Percentiles rank a stretch among this genome's conserved stretches.
These are phyloP conservation scores for Ovis canadensis DNA, from an alignment of 2,113 vertebrate genomes.

Conservation along the genomic window DNA sequence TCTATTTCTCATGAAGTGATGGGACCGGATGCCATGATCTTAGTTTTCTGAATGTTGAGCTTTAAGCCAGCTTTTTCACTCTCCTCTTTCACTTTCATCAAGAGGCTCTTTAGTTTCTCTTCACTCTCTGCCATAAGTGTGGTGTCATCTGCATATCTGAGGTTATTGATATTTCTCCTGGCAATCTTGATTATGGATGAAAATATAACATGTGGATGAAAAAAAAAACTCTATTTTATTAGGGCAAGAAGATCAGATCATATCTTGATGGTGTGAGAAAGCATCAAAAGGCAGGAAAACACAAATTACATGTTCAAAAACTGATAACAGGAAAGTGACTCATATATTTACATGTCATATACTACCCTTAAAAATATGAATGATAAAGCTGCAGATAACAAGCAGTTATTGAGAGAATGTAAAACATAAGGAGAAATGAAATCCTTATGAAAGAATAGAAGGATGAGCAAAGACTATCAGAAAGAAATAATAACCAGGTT, in stretches of 20 bases:
- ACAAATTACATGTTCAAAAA: not conserved
- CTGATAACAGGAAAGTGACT: not conserved
- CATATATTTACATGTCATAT: not conserved
- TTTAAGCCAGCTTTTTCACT: not conserved
- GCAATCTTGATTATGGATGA: not conserved
- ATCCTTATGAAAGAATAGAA: not conserved
- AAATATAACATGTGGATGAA: not conserved
- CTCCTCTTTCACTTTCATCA: not conserved
- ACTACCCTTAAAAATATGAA: not conserved
- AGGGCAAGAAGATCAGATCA: not conserved
- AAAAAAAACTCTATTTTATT: not conserved
- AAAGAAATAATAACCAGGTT: not conserved
- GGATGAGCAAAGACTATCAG: not conserved
- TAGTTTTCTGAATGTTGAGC: not conserved
- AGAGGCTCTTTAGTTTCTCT: not conserved
- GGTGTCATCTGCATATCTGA: not conserved
- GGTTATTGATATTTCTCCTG: not conserved
- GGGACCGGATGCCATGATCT: fast-evolving
- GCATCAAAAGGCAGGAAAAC: not conserved
- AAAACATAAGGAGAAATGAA: not conserved
- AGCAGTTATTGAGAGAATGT: not conserved
- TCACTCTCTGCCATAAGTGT: not conserved
- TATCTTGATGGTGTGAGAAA: not conserved
- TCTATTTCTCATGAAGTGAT: not conserved
- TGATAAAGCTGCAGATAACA: not conserved